These are phyloP conservation scores for Hydraecia micacea DNA, from an alignment of 2,888 invertebrate species.

Conservation along the genomic window DNA sequence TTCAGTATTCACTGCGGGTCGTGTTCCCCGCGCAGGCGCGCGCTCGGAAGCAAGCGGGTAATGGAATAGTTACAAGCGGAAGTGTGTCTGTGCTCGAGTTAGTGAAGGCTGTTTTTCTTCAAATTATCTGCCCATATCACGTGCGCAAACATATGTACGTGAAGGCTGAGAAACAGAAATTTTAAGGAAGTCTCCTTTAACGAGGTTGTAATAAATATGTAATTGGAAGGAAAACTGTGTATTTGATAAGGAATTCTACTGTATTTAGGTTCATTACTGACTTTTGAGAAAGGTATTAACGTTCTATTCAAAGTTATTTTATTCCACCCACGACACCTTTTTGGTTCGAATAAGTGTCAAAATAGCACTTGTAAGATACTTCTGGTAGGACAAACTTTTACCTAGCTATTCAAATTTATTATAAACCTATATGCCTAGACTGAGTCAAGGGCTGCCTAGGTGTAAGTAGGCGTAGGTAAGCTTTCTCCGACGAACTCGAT, in stretches of 20 bases:
- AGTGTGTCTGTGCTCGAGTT: conserved; percentile 39
- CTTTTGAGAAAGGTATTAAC: not conserved
- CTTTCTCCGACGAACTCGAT: conserved; percentile 61
- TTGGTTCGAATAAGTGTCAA: not conserved
- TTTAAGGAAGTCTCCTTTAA: conserved; percentile 51
- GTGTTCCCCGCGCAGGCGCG: conserved; percentile 37
- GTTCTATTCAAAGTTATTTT: not conserved
- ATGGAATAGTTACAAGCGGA: conserved; percentile 55
- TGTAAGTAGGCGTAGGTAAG: conserved; percentile 46
- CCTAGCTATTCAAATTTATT: not conserved
- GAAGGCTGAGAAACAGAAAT: conserved; percentile 59
- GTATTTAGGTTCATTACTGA: not conserved
- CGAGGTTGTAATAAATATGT: conserved; percentile 33
- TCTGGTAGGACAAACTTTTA: not conserved
- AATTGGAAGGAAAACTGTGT: conserved; percentile 7
- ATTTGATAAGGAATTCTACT: not conserved
- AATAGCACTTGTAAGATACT: not conserved
- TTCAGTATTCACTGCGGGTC: conserved; percentile 67
- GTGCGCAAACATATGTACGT: conserved; percentile 34
- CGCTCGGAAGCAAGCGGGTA: conserved; percentile 42
- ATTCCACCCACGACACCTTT: not conserved
- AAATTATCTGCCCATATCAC: conserved; percentile 62
- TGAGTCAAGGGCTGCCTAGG: conserved; percentile 55
- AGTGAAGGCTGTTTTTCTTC: conserved; percentile 54
- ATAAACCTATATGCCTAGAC: conserved; percentile 4